Percentiles rank a stretch among this genome's conserved stretches.
Conservation (phyloP, 92 coral and sea anemone genomes). For the Phenganax stokvisi region DNA sequence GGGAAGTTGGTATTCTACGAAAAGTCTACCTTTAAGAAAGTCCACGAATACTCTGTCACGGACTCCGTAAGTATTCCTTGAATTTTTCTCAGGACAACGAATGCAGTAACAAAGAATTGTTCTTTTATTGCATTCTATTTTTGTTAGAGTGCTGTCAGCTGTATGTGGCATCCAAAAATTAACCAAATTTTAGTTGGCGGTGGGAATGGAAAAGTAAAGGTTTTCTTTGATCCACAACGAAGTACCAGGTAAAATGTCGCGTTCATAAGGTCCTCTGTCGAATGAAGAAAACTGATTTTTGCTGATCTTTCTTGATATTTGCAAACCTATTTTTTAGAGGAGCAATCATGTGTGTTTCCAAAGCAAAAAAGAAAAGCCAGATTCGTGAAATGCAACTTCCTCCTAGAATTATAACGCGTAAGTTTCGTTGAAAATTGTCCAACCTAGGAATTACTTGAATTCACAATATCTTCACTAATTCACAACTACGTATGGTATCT, state of each 20-base stretch:
- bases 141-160: conserved; percentile 82
- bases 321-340: conserved; percentile 48
- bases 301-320: no score
- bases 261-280: no score
- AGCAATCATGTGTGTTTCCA: conserved; percentile 90
- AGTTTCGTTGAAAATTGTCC: conserved; percentile 29
- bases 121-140: neutral
- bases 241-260: conserved; percentile 70
- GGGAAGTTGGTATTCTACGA: conserved; percentile 82
- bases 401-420: conserved; percentile 90
- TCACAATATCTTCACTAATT: neutral
- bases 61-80: conserved; percentile 65
- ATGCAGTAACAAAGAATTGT: no score
- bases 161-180: conserved; percentile 83
- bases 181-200: conserved; percentile 88
- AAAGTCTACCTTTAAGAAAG: conserved; percentile 62
- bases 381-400: conserved; percentile 82
- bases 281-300: neutral
- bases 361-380: conserved; percentile 63
- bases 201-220: conserved; percentile 72
- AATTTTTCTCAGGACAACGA: neutral
- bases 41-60: conserved; percentile 64
- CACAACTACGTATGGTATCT: neutral
- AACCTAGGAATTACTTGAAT: neutral
- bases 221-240: conserved; percentile 84